Percentiles rank a stretch among this genome's conserved stretches.
Conservation (phyloP, 1,140 invertebrate species). For the Drosophila jambulina region DNA sequence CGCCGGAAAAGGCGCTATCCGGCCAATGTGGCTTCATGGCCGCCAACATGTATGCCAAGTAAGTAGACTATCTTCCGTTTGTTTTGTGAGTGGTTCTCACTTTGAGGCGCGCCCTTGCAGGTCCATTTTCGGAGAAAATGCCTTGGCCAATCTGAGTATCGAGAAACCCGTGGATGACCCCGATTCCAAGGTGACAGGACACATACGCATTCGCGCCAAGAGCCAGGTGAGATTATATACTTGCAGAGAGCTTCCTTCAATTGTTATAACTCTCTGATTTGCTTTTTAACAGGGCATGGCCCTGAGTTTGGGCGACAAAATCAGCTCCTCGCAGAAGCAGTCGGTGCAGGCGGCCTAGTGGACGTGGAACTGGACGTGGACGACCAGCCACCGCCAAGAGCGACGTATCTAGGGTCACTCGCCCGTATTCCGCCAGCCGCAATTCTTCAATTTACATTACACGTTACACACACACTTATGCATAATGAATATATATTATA, state of each 20-base stretch:
- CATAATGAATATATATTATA: constrained; percentile 59
- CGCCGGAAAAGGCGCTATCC: constrained; percentile 97
- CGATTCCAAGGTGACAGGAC: constrained; percentile 95
- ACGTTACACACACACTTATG: constrained; percentile 41
- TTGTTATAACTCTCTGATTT: background rate
- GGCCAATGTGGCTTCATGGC: constrained; percentile 99
- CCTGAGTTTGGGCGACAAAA: constrained; percentile 97
- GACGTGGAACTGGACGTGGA: constrained; percentile 42
- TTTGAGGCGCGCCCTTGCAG: constrained; percentile 76
- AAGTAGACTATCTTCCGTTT: too few species aligned
- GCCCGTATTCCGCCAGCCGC: constrained; percentile 50
- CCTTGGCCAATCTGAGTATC: constrained; percentile 98
- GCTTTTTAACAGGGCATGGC: constrained; percentile 94
- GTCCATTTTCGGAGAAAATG: constrained; percentile 99
- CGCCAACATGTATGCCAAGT: constrained; percentile 98
- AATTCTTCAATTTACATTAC: constrained; percentile 57
- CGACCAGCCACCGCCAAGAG: constrained; percentile 39
- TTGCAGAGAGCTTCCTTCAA: background rate
- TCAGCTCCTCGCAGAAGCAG: constrained; percentile 96
- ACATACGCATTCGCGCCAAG: constrained; percentile 98
- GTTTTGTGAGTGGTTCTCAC: too few species aligned
- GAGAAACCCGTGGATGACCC: constrained; percentile 96
- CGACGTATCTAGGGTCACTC: constrained; percentile 33
- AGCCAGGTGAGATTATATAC: constrained; percentile 91
- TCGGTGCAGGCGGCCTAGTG: constrained; percentile 87